Conservation (phyloP, 1,140 invertebrate species). For the Pentalonia nigronervosa region DNA sequence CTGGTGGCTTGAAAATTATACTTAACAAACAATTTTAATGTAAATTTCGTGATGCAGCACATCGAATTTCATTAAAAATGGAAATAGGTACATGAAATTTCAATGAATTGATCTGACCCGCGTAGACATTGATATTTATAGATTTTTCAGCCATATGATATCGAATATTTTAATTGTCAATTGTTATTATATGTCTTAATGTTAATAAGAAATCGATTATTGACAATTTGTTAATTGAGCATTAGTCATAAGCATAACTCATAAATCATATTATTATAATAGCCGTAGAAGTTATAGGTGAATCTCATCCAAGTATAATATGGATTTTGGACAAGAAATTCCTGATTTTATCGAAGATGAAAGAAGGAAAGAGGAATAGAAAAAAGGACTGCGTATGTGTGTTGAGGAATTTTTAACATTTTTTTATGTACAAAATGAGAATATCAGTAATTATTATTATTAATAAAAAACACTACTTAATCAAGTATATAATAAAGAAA, state of each 20-base stretch:
- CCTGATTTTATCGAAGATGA: neutral
- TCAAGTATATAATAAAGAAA: neutral
- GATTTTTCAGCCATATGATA: neutral
- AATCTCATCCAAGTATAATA: neutral
- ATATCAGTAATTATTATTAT: neutral
- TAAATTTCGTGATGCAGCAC: neutral
- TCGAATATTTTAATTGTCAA: neutral
- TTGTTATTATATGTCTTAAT: neutral
- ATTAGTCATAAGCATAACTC: slow-evolving; percentile 19
- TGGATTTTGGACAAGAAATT: neutral
- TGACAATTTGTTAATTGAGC: slow-evolving; percentile 30
- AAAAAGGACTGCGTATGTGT: neutral
- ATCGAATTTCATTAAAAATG: neutral
- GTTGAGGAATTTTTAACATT: neutral
- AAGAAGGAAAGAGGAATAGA: neutral
- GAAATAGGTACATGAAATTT: neutral
- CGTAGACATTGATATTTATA: neutral
- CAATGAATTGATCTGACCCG: neutral
- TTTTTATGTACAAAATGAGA: neutral
- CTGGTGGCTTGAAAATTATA: neutral
- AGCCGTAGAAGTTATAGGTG: neutral
- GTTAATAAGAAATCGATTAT: neutral
- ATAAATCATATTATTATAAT: neutral
- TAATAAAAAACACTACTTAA: neutral
- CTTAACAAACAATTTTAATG: neutral